Percentiles rank a stretch among this genome's conserved stretches.
These are phyloP conservation scores for Phrynocephalus versicolor DNA, from an alignment of 2,113 vertebrate genomes.

Conservation along the genomic window DNA sequence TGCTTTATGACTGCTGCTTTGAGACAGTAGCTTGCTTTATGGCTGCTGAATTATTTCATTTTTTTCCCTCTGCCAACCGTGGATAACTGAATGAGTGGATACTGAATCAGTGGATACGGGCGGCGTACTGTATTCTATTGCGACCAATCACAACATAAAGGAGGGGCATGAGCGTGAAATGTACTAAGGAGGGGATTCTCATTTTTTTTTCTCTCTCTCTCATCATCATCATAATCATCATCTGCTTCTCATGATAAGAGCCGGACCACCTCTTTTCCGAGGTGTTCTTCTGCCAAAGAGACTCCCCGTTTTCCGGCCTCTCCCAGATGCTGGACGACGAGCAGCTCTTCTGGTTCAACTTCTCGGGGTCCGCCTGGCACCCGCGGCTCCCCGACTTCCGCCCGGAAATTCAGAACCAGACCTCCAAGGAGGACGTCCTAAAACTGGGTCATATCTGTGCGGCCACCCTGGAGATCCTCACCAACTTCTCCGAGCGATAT, in stretches of 20 bases:
- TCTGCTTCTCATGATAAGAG: accelerated
- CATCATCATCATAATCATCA: too few relatives aligned
- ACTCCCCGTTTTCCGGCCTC: constrained; percentile 15
- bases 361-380: constrained; percentile 23
- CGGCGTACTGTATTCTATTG: too few relatives aligned
- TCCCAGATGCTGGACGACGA: constrained; percentile 52
- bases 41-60: too few relatives aligned
- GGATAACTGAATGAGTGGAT: too few relatives aligned
- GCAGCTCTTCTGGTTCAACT: constrained; percentile 66
- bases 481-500: accelerated
- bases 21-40: too few relatives aligned
- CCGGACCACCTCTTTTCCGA: constrained; percentile 5
- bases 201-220: too few relatives aligned
- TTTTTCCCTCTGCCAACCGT: too few relatives aligned
- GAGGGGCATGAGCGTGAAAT: too few relatives aligned
- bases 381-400: constrained; percentile 59
- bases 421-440: neutral
- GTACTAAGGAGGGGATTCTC: too few relatives aligned
- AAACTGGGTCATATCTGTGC: neutral
- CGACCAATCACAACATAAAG: too few relatives aligned
- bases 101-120: too few relatives aligned
- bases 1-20: too few relatives aligned
- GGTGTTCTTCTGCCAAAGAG: constrained; percentile 59
- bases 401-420: constrained; percentile 31
- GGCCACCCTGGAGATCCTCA: accelerated